Conservation (phyloP, 2,888 invertebrate genomes). For the Nomada ferruginata region DNA sequence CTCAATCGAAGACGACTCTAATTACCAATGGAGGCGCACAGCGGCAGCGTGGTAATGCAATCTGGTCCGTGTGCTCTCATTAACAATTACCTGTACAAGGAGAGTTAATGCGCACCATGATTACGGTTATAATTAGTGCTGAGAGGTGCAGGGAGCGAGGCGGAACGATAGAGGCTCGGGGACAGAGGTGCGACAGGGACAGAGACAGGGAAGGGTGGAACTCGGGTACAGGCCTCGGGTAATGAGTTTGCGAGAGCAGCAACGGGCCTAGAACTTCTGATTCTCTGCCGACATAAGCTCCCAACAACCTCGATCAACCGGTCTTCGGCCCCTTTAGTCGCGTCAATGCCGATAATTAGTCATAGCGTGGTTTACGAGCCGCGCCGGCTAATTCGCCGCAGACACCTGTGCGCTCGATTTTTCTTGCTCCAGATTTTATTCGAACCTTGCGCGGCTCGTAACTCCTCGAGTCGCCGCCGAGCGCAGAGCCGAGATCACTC, state of each 20-base stretch:
- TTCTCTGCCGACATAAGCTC: constrained; percentile 29
- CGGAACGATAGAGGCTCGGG: constrained; percentile 18
- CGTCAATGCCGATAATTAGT: constrained; percentile 69
- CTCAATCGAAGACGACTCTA: constrained; percentile 61
- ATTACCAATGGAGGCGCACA: constrained; percentile 65
- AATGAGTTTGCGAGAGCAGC: constrained; percentile 71
- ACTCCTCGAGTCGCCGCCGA: neutral
- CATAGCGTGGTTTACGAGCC: constrained; percentile 58
- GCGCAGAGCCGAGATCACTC: neutral
- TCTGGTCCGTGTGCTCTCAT: constrained; percentile 72
- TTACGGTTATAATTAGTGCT: constrained; percentile 77
- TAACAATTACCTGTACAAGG: constrained; percentile 76
- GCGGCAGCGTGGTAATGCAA: constrained; percentile 69
- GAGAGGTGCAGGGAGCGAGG: constrained; percentile 33
- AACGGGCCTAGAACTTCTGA: constrained; percentile 54
- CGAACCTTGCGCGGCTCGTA: neutral
- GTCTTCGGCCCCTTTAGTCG: constrained; percentile 53
- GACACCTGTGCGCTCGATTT: constrained; percentile 39
- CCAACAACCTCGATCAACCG: constrained; percentile 50
- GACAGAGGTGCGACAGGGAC: constrained; percentile 16
- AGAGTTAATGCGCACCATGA: constrained; percentile 74
- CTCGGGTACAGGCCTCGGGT: constrained; percentile 57
- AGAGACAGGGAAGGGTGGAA: constrained; percentile 41
- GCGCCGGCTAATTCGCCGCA: constrained; percentile 47
- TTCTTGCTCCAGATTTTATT: neutral